Conservation (phyloP, 2,888 invertebrate genomes). For the Coelogynopora nodosa region DNA sequence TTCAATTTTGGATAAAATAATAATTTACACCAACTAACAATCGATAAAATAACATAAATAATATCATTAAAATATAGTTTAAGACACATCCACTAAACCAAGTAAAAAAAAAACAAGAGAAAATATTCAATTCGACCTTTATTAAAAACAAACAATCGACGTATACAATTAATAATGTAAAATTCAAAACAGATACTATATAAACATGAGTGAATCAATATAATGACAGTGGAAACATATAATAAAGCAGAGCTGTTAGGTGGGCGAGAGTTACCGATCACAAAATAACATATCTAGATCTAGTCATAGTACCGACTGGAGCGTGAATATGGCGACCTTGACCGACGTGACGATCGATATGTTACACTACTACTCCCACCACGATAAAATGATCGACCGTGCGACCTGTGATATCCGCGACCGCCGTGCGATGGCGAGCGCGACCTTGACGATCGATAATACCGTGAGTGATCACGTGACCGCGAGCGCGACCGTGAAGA, state of each 20-base stretch:
- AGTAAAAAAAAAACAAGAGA: too few species aligned
- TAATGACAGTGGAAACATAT: background rate
- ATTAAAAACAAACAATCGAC: too few species aligned
- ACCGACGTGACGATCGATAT: background rate
- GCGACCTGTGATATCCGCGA: background rate
- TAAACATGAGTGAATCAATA: background rate
- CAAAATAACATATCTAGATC: background rate
- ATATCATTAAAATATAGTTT: too few species aligned
- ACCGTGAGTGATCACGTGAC: background rate
- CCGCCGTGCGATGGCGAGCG: background rate
- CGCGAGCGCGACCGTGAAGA: background rate
- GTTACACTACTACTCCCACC: conserved; percentile 16
- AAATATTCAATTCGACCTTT: too few species aligned
- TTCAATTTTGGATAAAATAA: too few species aligned
- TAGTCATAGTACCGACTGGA: conserved; percentile 16
- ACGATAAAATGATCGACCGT: background rate
- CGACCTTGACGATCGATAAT: background rate
- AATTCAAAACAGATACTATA: too few species aligned
- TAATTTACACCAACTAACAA: too few species aligned
- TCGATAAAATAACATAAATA: too few species aligned
- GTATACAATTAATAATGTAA: too few species aligned
- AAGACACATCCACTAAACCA: too few species aligned
- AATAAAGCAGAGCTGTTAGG: background rate
- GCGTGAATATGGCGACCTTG: background rate
- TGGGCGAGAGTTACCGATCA: background rate